Evolutionary conservation across 2,797 vertebrate genomes (phyloP).

Genomic region (Taeniopygia guttata): DNA sequence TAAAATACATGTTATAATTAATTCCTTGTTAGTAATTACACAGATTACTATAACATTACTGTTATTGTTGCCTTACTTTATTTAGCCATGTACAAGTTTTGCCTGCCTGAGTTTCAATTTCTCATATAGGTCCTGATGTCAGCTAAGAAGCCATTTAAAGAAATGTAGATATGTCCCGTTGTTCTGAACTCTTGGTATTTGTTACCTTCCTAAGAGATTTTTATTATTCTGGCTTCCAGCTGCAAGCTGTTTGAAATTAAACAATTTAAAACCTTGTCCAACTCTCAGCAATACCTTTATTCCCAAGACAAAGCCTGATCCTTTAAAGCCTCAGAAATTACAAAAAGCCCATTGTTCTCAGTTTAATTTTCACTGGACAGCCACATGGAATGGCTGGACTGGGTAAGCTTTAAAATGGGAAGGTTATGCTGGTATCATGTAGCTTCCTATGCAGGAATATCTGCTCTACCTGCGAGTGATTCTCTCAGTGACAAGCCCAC

Average conservation of each 20-base stretch:
- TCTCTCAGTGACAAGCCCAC: background rate
- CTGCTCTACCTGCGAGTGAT: background rate
- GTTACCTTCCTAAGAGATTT: background rate
- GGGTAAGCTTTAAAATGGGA: background rate
- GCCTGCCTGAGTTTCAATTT: background rate
- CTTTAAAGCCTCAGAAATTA: background rate
- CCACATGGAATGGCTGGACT: background rate
- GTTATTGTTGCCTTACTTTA: background rate
- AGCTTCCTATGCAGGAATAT: background rate
- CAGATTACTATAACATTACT: background rate
- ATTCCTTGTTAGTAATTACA: background rate
- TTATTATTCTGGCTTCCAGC: background rate
- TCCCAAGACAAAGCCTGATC: background rate
- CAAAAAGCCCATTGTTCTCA: background rate
- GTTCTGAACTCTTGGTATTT: background rate
- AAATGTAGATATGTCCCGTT: background rate
- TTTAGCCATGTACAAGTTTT: background rate
- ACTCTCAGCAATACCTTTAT: background rate
- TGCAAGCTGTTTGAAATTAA: constrained; percentile 7
- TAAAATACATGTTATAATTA: background rate
- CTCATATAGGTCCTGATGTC: background rate
- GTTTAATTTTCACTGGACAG: background rate
- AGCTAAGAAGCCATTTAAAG: background rate
- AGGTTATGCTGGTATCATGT: background rate
- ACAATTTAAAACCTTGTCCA: background rate